phyloP scores from a whole-genome alignment of 1,140 invertebrate species.

The Apocrypta bakeri region DNA sequence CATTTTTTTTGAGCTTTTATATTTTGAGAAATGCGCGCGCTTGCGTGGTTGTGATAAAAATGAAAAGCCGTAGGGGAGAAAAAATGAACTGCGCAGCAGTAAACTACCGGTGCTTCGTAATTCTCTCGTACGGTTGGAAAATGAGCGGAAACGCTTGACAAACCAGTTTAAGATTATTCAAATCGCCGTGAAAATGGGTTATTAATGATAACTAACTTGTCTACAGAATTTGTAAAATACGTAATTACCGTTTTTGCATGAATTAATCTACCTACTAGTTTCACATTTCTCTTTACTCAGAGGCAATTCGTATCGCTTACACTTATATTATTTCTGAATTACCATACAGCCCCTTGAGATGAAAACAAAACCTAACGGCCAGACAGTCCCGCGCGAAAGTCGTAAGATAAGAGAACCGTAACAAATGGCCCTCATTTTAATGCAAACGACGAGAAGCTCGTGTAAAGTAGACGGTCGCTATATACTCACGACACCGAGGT shows the following conservation, averaged over 20 bases:
- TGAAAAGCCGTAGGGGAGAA: background rate
- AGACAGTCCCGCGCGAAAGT: background rate
- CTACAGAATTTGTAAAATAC: background rate
- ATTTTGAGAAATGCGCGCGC: background rate
- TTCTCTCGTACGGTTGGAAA: background rate
- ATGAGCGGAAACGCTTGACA: background rate
- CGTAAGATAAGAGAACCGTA: background rate
- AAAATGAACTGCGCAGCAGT: background rate
- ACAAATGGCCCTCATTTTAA: constrained; percentile 27
- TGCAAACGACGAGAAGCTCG: constrained; percentile 8
- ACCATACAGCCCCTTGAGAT: background rate
- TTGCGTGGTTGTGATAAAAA: background rate
- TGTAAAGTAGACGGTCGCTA: background rate
- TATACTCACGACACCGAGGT: background rate
- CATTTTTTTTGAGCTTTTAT: background rate
- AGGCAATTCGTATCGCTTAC: too few relatives aligned
- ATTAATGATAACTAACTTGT: background rate
- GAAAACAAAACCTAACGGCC: background rate
- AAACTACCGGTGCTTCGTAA: background rate
- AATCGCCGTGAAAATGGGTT: background rate
- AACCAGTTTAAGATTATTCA: background rate
- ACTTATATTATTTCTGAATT: too few relatives aligned
- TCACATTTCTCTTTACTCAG: background rate
- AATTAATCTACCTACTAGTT: background rate
- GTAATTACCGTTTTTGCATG: background rate